Evolutionary conservation across 2,113 vertebrate species (phyloP).

Genomic region (Lasiurus cinereus): DNA sequence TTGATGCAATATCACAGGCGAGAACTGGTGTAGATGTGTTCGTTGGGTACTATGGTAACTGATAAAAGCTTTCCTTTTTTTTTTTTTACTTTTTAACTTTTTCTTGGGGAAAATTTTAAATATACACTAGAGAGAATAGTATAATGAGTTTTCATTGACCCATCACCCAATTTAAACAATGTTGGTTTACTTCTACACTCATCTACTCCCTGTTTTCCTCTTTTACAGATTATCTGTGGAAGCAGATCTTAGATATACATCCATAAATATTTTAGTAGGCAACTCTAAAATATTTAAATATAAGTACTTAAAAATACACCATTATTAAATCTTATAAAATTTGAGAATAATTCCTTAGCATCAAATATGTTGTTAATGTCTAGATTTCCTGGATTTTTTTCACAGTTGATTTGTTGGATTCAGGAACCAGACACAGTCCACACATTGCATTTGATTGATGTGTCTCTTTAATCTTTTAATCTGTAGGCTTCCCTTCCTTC

Average conservation of each 20-base stretch:
- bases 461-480: conserved; percentile 58
- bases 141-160: background rate
- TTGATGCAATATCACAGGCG: background rate
- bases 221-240: background rate
- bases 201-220: background rate
- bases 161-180: background rate
- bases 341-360: conserved; percentile 39
- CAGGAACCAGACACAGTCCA: conserved; percentile 1
- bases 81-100: background rate
- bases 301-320: conserved; percentile 28
- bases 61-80: background rate
- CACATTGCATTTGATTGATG: conserved; percentile 30
- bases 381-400: background rate
- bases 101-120: conserved; percentile 41
- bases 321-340: conserved; percentile 20
- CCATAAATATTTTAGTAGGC: conserved; percentile 13
- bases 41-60: background rate
- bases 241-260: conserved; percentile 5
- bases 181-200: background rate
- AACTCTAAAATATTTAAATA: conserved; percentile 27
- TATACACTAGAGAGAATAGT: background rate
- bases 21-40: background rate
- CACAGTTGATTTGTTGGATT: conserved; percentile 50
- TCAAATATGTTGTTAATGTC: background rate
- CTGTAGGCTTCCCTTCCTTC: background rate